Base-by-base conservation (phyloP, 2,113 vertebrate genomes). In the Rhineura floridana region DNA sequence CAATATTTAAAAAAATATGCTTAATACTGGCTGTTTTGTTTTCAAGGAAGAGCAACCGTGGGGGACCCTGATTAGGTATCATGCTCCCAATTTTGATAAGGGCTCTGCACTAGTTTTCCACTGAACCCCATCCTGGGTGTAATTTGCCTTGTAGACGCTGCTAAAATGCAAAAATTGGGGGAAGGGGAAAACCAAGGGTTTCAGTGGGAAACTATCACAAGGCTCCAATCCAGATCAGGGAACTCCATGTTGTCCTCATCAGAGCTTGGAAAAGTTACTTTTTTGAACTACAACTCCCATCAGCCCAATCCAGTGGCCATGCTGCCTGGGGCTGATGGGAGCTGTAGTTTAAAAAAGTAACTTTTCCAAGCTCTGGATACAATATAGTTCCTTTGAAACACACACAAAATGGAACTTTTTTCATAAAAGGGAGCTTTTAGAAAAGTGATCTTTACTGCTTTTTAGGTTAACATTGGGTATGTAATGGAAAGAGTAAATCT, bases 381-480 rank as follows among this genome's bases (percentile, higher is more conserved):
- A n/a, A n/a, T n/a, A n/a, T n/a, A n/a, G n/a, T n/a, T n/a, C n/a
- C n/a, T n/a, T n/a, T n/a, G n/a, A n/a, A n/a, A 6, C 12, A 19
- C 4, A 25, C 3, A 3, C 5, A n/a, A 19, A 23, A 25, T 59
- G 50, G n/a, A 39, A 21, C n/a, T 81, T 4, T n/a, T 8, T 39
- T 59, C 21, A 19, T 59, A 19, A 4, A 59, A 21, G 13, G 6
- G 36, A 36, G 10, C 65, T 75, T 78, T 7, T 62, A 0, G 36
- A 9, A 83, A 63, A 84, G 52, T 87, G 33, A 6, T 81, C 2
- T 75, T 52, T 82, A 30, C 62, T 63, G 59, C n/a, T 83, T 80
- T 67, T 50, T n/a, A 7, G 10, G 87, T 81, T 88, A 75, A 36
- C 1, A 81, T 55, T 6, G 25, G 17, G 4, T 0, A 89, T 85